phyloP scores from a whole-genome alignment of 1,140 invertebrate genomes.

The Scylla paramamosain region DNA sequence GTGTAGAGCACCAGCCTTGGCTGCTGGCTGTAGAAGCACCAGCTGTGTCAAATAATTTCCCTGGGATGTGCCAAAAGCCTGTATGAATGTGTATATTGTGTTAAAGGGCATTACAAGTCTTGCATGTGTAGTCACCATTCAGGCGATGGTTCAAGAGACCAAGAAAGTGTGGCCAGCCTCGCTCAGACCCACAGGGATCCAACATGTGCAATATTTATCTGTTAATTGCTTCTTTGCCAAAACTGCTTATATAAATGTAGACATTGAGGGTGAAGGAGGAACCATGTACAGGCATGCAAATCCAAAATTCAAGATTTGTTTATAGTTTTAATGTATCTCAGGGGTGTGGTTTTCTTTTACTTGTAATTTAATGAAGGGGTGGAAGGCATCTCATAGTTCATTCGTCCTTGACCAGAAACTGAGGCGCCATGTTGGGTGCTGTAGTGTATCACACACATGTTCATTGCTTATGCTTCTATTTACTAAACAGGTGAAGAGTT shows the following conservation, averaged over 20 bases:
- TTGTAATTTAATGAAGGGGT: neutral
- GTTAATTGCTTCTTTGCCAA: neutral
- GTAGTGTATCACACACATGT: neutral
- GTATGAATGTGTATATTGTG: slow-evolving; percentile 43
- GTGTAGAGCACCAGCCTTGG: neutral
- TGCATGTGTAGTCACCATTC: slow-evolving; percentile 33
- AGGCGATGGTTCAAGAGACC: neutral
- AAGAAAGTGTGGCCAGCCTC: neutral
- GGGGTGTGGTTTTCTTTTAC: neutral
- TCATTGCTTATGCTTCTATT: neutral
- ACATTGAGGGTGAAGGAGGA: neutral
- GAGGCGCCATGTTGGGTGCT: neutral
- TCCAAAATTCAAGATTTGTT: neutral
- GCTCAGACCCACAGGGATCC: neutral
- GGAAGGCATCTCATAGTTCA: neutral
- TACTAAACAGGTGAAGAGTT: neutral
- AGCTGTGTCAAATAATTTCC: neutral
- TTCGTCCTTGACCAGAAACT: neutral
- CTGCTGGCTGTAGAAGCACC: neutral
- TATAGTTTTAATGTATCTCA: neutral
- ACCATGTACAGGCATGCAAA: neutral
- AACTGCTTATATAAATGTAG: neutral
- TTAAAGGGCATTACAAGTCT: slow-evolving; percentile 41
- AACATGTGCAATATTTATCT: neutral
- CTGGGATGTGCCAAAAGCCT: slow-evolving; percentile 47